Conservation (phyloP, 1,140 invertebrate species). For the Drosophila takahashii region DNA sequence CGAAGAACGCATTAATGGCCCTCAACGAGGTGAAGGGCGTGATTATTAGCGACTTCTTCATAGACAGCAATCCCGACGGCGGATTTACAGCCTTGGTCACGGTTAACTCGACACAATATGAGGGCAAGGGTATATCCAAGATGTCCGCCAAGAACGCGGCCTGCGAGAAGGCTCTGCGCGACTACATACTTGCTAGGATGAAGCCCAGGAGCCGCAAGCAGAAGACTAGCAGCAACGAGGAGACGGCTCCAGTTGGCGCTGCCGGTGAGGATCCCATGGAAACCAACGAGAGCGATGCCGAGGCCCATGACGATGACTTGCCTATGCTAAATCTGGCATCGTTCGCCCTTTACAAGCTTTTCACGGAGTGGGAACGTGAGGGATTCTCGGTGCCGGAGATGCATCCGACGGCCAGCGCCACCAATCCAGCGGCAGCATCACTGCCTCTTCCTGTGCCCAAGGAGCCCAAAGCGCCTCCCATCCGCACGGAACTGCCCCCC, state of each 20-base stretch:
- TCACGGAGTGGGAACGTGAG: constrained; percentile 90
- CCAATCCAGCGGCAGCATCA: constrained; percentile 50
- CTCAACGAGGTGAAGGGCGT: constrained; percentile 91
- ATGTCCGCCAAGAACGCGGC: constrained; percentile 87
- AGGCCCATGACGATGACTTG: constrained; percentile 86
- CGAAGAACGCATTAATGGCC: constrained; percentile 94
- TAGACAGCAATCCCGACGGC: constrained; percentile 67
- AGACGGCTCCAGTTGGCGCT: too few relatives aligned
- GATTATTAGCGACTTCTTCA: constrained; percentile 76
- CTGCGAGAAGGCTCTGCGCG: constrained; percentile 90
- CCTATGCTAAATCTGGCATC: constrained; percentile 91
- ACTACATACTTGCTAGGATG: constrained; percentile 89
- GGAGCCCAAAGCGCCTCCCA: constrained; percentile 83
- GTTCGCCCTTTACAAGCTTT: constrained; percentile 91
- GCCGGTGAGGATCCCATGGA: constrained; percentile 61
- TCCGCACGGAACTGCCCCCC: constrained; percentile 86
- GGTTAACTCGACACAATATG: constrained; percentile 76
- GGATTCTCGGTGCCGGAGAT: constrained; percentile 88
- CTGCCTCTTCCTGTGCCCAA: constrained; percentile 40
- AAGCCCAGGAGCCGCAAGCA: constrained; percentile 72
- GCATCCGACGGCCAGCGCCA: constrained; percentile 52
- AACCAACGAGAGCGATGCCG: constrained; percentile 35
- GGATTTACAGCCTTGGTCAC: constrained; percentile 80
- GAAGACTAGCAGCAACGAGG: too few relatives aligned
- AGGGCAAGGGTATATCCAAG: constrained; percentile 85